Conservation (phyloP, 1,140 invertebrate genomes). For the Eueides isabella region DNA sequence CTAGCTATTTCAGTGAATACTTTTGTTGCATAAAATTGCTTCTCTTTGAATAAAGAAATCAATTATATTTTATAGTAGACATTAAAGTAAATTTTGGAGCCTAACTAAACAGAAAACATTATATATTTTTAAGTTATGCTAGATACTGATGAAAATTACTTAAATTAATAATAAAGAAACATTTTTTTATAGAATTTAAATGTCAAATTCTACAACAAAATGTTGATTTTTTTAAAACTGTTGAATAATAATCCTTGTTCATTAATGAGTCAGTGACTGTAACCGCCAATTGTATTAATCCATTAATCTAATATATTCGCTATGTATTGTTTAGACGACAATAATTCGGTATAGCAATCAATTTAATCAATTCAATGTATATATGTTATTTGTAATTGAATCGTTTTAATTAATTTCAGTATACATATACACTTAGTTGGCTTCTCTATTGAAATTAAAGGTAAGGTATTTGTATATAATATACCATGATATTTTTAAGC, state of each 20-base stretch:
- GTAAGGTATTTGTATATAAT: not conserved
- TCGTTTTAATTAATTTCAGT: conserved; percentile 1
- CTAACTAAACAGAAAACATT: too few relatives aligned
- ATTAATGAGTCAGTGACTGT: not conserved
- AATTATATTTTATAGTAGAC: too few relatives aligned
- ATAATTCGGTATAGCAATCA: not conserved
- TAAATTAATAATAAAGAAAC: too few relatives aligned
- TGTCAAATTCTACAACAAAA: not conserved
- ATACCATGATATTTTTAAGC: too few relatives aligned
- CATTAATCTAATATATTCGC: not conserved
- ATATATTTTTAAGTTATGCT: too few relatives aligned
- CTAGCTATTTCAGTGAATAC: not conserved
- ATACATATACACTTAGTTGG: not conserved
- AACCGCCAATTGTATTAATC: not conserved
- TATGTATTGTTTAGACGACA: conserved; percentile 3
- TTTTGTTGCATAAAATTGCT: not conserved
- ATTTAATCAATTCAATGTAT: conserved; percentile 3
- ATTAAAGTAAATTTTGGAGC: too few relatives aligned
- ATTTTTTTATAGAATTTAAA: too few relatives aligned
- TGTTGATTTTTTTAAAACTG: not conserved
- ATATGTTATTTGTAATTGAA: not conserved
- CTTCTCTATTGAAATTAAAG: not conserved
- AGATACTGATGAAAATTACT: too few relatives aligned
- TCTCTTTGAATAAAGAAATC: not conserved
- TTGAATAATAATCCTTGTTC: not conserved